Conservation (phyloP, 1,140 invertebrate genomes). For the Formica selysi region DNA sequence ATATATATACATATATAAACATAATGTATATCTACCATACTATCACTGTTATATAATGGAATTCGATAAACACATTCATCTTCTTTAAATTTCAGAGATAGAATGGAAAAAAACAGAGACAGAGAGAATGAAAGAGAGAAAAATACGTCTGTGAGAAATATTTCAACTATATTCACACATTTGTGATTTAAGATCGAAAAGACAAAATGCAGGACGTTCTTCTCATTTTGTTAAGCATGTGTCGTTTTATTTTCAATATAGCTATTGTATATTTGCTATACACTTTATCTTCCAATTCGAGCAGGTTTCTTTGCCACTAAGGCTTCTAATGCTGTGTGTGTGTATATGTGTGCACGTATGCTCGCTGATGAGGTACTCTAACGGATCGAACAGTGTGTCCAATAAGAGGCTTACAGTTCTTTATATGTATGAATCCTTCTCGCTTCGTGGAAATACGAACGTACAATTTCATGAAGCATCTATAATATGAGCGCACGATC, state of each 20-base stretch:
- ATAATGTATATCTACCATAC: constrained; percentile 3
- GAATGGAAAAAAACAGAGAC: constrained; percentile 5
- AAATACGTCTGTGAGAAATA: constrained; percentile 38
- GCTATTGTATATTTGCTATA: constrained; percentile 83
- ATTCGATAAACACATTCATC: neutral
- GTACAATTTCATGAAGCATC: constrained; percentile 45
- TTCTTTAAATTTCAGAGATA: constrained; percentile 28
- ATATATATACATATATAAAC: neutral
- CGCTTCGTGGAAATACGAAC: constrained; percentile 48
- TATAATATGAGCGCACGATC: constrained; percentile 52
- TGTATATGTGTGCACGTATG: constrained; percentile 27
- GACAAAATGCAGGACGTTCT: constrained; percentile 75
- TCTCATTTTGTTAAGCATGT: constrained; percentile 78
- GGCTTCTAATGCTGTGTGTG: constrained; percentile 66
- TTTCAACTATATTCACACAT: constrained; percentile 42
- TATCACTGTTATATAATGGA: constrained; percentile 25
- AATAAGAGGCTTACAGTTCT: constrained; percentile 53
- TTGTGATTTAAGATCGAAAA: constrained; percentile 73
- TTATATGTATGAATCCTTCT: constrained; percentile 54
- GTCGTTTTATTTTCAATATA: constrained; percentile 81
- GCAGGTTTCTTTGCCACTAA: constrained; percentile 75
- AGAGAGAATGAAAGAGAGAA: constrained; percentile 23
- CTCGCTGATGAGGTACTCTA: constrained; percentile 55
- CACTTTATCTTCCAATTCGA: constrained; percentile 79
- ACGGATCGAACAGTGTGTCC: constrained; percentile 49